phyloP scores from a whole-genome alignment of 92 coral and sea anemone species.

The Heliopora coerulea region DNA sequence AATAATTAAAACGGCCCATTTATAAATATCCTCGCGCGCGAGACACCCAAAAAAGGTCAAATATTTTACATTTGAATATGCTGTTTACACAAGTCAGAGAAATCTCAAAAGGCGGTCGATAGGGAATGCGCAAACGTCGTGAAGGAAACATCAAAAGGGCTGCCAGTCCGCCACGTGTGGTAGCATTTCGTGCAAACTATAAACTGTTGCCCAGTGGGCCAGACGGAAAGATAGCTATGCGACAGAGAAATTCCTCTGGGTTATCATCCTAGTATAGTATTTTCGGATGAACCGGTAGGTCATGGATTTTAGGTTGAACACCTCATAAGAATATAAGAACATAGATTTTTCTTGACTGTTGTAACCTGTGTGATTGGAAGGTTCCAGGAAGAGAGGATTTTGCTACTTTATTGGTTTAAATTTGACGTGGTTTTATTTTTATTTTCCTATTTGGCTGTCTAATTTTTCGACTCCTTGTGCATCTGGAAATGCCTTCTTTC shows the following conservation, averaged over 20 bases:
- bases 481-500: too few relatives aligned
- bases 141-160: neutral
- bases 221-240: conserved; percentile 33
- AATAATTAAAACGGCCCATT: conserved; percentile 14
- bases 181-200: neutral
- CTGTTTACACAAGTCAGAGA: conserved; percentile 13
- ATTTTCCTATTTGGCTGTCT: too few relatives aligned
- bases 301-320: too few relatives aligned
- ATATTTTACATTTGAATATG: neutral
- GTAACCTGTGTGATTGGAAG: too few relatives aligned
- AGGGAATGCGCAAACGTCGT: conserved; percentile 25
- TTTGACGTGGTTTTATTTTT: too few relatives aligned
- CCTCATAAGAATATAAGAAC: too few relatives aligned
- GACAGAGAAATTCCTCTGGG: conserved; percentile 7
- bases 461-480: too few relatives aligned
- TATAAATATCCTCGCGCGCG: conserved; percentile 6
- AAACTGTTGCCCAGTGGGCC: conserved; percentile 27
- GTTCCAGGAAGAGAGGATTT: too few relatives aligned
- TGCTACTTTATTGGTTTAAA: too few relatives aligned
- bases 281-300: too few relatives aligned
- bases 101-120: conserved; percentile 15
- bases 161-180: neutral
- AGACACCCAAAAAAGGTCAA: conserved; percentile 32
- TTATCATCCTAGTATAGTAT: neutral
- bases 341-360: too few relatives aligned